Evolutionary conservation across 2,888 invertebrate genomes (phyloP).

Genomic region (Idaea biselata): DNA sequence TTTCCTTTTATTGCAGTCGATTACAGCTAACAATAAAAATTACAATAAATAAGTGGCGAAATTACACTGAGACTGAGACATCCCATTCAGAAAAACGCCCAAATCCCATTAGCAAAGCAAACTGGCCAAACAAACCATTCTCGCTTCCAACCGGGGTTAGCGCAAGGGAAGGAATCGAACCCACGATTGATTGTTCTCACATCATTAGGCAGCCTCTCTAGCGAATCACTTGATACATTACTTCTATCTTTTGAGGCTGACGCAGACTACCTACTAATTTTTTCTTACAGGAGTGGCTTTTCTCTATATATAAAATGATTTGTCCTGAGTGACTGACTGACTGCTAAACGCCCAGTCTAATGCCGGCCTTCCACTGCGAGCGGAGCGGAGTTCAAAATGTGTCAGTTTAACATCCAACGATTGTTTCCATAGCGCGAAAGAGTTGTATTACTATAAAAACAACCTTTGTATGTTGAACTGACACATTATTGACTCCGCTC

Average conservation of each 20-base stretch:
- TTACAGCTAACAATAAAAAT: neutral
- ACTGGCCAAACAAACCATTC: neutral
- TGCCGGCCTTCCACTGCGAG: too few relatives aligned
- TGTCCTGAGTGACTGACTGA: too few relatives aligned
- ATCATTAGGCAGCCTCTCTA: constrained; percentile 46
- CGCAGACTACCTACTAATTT: neutral
- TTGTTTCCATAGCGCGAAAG: too few relatives aligned
- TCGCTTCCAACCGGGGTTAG: neutral
- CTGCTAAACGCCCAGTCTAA: too few relatives aligned
- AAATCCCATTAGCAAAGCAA: neutral
- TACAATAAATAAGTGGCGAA: neutral
- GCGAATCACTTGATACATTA: constrained; percentile 41
- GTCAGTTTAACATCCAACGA: too few relatives aligned
- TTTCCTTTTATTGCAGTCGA: too few relatives aligned
- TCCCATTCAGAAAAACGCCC: neutral
- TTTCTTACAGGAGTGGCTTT: neutral
- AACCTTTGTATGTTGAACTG: too few relatives aligned
- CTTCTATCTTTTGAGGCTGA: constrained; percentile 35
- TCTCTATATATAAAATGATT: too few relatives aligned
- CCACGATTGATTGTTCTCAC: constrained; percentile 53
- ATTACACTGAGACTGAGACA: neutral
- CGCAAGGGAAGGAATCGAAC: constrained; percentile 10
- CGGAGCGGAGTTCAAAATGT: too few relatives aligned
- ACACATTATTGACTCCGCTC: too few relatives aligned
- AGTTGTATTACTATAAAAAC: too few relatives aligned